Evolutionary conservation across 2,797 vertebrate genomes (phyloP), one percentile per base, ranked within the genome.

Genomic region (Apogon hyalosoma): DNA sequence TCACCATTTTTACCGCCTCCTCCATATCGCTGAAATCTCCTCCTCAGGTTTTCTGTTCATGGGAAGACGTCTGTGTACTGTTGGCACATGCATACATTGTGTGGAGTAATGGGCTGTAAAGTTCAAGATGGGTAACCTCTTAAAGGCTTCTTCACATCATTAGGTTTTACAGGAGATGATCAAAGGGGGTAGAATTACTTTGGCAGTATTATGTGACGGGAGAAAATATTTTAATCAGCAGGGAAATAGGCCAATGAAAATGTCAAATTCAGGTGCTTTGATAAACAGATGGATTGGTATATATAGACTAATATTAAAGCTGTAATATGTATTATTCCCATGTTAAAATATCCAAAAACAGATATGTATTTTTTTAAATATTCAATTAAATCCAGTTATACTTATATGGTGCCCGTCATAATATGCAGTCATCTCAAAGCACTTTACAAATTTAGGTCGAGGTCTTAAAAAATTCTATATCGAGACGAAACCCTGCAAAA

Each of bases 141-240:
- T 51, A n/a, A 59, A 18, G 13, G 31, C 2, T 24, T 51, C 31
- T 6, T 40, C 39, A 51, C 24, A 2, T 66, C 40, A 55, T 66
- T 70, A 2, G 33, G 31, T 76, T 83, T 64, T 42, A 74, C 15
- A 77, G 46, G 61, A 68, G 11, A 16, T 11, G 41, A 69, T 55
- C 69, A 31, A 63, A 53, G 18, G 52, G 11, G 13, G 31, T 3
- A 5, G 11, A 41, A 47, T 57, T 24, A 19, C 40, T 56, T 51
- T 50, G 21, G 16, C 1, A 10, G 4, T 15, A 51, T 40, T 56
- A 14, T 48, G 4, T 48, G 6, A n/a, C 41, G 13, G 40, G 21
- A 21, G 13, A n/a, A 15, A 11, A 6, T 21, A 14, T 33, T 71
- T 16, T 47, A 31, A 59, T 45, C 7, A 33, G 11, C 3, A 11